Percentiles rank a stretch among this genome's conserved stretches.
Conservation (phyloP, 2,888 invertebrate genomes). For the Caenorhabditis macrosperma region DNA sequence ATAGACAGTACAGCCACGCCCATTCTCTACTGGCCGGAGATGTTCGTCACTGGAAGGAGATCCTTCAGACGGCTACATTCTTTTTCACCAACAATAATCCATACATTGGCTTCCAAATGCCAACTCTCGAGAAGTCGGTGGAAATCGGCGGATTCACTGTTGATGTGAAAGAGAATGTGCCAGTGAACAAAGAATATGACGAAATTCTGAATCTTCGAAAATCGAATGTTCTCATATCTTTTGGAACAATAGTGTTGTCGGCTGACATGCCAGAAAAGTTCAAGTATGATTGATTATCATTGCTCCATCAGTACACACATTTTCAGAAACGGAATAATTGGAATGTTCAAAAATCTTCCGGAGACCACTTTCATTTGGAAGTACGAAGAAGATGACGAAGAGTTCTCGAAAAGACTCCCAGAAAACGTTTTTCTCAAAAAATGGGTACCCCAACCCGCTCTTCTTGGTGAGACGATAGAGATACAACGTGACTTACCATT, state of each 20-base stretch:
- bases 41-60: slow-evolving; percentile 12
- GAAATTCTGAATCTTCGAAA: background rate
- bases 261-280: slow-evolving; percentile 2
- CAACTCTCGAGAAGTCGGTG: slow-evolving; percentile 5
- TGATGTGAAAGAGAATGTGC: background rate
- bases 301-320: no score
- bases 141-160: slow-evolving; percentile 41
- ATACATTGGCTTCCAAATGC: slow-evolving; percentile 11
- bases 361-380: slow-evolving; percentile 48
- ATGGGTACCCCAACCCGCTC: slow-evolving; percentile 39
- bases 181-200: background rate
- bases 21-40: slow-evolving; percentile 9
- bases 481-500: no score
- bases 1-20: background rate
- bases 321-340: slow-evolving; percentile 16
- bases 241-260: slow-evolving; percentile 3
- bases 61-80: slow-evolving; percentile 25
- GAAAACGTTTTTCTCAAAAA: slow-evolving; percentile 29
- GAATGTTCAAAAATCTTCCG: slow-evolving; percentile 20
- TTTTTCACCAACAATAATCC: slow-evolving; percentile 35
- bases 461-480: background rate
- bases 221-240: slow-evolving; percentile 1
- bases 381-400: slow-evolving; percentile 30
- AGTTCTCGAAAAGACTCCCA: slow-evolving; percentile 11
- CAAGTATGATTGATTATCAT: no score